Evolutionary conservation across 2,113 vertebrate genomes (phyloP), one percentile per base, ranked within the genome.

Genomic region (Rallus limicola): DNA sequence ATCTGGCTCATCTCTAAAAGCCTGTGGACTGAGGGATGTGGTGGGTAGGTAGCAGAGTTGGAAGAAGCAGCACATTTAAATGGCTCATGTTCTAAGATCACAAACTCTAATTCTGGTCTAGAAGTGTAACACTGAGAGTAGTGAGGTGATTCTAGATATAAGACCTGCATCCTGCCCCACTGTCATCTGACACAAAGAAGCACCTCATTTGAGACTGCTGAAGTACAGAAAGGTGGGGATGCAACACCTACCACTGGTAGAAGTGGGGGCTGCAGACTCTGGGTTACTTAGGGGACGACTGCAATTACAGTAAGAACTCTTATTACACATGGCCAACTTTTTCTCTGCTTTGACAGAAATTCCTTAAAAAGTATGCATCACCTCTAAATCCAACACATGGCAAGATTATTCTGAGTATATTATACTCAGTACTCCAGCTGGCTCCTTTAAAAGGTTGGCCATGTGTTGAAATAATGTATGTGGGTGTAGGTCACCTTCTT

Each of bases 221-320:
- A 67, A 28, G 23, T 40, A 79, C 16, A 70, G 58, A 50, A 85
- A 42, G 5, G 21, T 7, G 58, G 17, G 69, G 26, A 44, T 29
- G 65, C 0, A 0, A 69, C 74, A n/a, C 11, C 46, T 91, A 3
- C 8, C 44, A 44, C 26, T 24, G 9, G 25, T 10, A 58, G 36
- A 55, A 70, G 7, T 9, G 9, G 16, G 10, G 18, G 18, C 26
- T 82, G 44, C 21, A 50, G 34, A 38, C 16, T n/a, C 17, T 40
- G 50, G 4, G 36, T 50, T 67, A 44, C 53, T 86, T 40, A 86
- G 21, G 34, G 25, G 63, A 75, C 7, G 62, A 84, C 19, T 29
- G 20, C 13, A 88, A 58, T 44, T 23, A 68, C 20, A 85, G 44
- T 8, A 65, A 69, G 34, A 62, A 2, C 19, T 60, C 63, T 34